These are phyloP conservation scores for Perca flavescens DNA, from an alignment of 2,113 vertebrate species.

Conservation along the genomic window DNA sequence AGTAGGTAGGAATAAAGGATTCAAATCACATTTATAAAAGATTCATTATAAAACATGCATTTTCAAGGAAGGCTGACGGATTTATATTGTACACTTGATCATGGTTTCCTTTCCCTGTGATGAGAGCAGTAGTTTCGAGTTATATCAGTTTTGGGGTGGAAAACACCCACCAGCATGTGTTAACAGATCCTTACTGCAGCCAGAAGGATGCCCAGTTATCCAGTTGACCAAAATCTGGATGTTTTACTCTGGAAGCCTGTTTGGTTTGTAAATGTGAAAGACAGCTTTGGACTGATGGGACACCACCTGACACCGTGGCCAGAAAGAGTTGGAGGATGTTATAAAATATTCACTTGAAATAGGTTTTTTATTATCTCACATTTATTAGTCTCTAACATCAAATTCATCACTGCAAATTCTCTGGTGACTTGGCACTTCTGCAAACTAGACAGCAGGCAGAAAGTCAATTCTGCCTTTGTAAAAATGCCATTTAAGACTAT, in stretches of 20 bases:
- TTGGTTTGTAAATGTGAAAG: constrained; percentile 3
- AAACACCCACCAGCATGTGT: constrained; percentile 25
- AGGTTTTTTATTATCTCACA: constrained; percentile 16
- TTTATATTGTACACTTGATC: constrained; percentile 45
- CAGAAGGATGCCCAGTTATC: constrained; percentile 8
- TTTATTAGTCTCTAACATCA: constrained; percentile 17
- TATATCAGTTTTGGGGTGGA: constrained; percentile 12
- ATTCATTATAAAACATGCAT: constrained; percentile 73
- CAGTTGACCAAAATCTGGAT: constrained; percentile 21
- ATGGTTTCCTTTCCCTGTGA: constrained; percentile 13
- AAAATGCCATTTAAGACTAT: constrained; percentile 15
- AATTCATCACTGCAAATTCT: constrained; percentile 17
- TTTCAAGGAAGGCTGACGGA: constrained; percentile 46
- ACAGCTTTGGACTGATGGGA: constrained; percentile 23
- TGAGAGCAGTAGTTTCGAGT: constrained; percentile 35
- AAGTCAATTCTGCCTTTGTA: constrained; percentile 37
- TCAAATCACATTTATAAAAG: constrained; percentile 65
- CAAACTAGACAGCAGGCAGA: constrained; percentile 26
- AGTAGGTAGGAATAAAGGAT: constrained; percentile 30
- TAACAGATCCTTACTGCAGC: constrained; percentile 3
- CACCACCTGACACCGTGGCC: not conserved
- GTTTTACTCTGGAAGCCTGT: constrained; percentile 22
- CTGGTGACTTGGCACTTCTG: constrained; percentile 38
- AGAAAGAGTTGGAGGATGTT: not conserved
- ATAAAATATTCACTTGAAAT: constrained; percentile 21